Conservation (phyloP, 1,140 invertebrate species). For the Drosophila hydei region DNA sequence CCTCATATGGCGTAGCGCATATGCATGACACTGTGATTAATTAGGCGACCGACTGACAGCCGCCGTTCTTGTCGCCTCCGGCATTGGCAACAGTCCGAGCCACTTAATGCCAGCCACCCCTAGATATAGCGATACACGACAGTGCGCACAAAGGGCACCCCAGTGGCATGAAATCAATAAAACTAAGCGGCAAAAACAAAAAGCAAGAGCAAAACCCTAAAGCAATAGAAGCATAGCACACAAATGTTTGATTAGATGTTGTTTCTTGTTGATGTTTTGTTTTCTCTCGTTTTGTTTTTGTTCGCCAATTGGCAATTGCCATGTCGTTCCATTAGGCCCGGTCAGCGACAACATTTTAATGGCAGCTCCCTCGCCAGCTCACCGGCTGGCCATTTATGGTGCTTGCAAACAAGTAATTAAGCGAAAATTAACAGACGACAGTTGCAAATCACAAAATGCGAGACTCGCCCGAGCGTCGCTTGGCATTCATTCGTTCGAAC, state of each 20-base stretch:
- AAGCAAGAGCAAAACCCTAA: conserved; percentile 30
- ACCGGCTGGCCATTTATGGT: conserved; percentile 39
- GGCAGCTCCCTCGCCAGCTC: conserved; percentile 18
- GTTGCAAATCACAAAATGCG: conserved; percentile 57
- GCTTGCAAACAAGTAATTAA: conserved; percentile 71
- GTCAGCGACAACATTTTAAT: conserved; percentile 58
- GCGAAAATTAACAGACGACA: conserved; percentile 74
- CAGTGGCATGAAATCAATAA: conserved; percentile 77
- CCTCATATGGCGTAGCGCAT: conserved; percentile 58
- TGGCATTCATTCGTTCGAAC: conserved; percentile 38
- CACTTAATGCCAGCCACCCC: conserved; percentile 33
- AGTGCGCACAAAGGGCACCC: conserved; percentile 59
- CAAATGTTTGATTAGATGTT: conserved; percentile 67
- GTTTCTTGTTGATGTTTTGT: conserved; percentile 20
- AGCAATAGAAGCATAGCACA: conserved; percentile 56
- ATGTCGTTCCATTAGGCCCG: conserved; percentile 50
- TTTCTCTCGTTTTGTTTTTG: conserved; percentile 23
- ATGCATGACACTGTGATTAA: conserved; percentile 78
- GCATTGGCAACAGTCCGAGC: conserved; percentile 28
- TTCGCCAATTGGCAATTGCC: conserved; percentile 63
- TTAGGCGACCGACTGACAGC: conserved; percentile 55
- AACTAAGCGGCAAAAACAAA: conserved; percentile 57
- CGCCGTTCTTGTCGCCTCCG: conserved; percentile 25
- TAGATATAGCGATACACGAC: conserved; percentile 13
- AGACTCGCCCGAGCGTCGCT: conserved; percentile 24